Percentiles rank a stretch among this genome's conserved stretches.
Evolutionary conservation across 1,140 invertebrate genomes (phyloP).

Genomic region (Telenomus remus): DNA sequence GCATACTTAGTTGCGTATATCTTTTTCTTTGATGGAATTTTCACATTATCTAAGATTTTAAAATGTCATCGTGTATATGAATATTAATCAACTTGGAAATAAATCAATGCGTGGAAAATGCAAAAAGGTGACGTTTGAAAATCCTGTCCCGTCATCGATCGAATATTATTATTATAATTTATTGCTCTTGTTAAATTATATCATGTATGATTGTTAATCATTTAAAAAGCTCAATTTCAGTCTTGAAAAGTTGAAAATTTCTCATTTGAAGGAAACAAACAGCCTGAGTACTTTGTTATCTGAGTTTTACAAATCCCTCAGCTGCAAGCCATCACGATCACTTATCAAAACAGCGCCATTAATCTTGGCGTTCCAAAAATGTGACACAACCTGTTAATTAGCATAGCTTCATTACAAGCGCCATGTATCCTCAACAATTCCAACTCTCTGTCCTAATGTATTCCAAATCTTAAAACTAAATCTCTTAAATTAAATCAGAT

Average conservation of each 20-base stretch:
- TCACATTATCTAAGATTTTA: constrained; percentile 28
- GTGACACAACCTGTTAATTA: constrained; percentile 47
- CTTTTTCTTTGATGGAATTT: constrained; percentile 24
- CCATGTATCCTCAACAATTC: constrained; percentile 25
- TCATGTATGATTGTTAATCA: no score
- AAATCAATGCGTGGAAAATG: background rate
- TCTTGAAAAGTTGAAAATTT: background rate
- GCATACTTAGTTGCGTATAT: constrained; percentile 36
- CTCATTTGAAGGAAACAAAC: background rate
- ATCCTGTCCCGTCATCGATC: no score
- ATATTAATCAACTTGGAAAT: background rate
- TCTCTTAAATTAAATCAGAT: no score
- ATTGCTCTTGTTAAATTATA: no score
- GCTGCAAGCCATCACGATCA: constrained; percentile 23
- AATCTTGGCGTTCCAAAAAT: constrained; percentile 38
- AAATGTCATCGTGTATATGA: constrained; percentile 3
- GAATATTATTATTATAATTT: no score
- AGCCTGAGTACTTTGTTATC: background rate
- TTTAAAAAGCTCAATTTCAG: no score
- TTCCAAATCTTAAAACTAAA: no score
- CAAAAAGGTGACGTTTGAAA: background rate
- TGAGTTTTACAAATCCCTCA: constrained; percentile 29
- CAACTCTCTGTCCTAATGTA: background rate
- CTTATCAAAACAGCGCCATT: constrained; percentile 34
- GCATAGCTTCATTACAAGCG: constrained; percentile 27